Percentiles rank a stretch among this genome's conserved stretches.
These are phyloP conservation scores for Cotesia typhae DNA, from an alignment of 1,140 invertebrate species.

Conservation along the genomic window DNA sequence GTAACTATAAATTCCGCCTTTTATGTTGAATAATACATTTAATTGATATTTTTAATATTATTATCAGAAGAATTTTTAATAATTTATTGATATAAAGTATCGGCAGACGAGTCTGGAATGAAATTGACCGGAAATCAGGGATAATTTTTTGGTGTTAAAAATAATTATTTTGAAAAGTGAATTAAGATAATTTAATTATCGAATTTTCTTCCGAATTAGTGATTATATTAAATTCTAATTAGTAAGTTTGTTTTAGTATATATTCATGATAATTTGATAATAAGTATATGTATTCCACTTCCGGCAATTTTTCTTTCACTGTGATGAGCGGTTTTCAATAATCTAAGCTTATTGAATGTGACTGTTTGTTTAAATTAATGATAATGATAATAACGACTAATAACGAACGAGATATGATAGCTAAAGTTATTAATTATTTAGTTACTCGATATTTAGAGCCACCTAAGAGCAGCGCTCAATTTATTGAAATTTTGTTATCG, in stretches of 20 bases:
- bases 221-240: slow-evolving; percentile 24
- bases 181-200: neutral
- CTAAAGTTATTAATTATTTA: slow-evolving; percentile 8
- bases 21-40: slow-evolving; percentile 30
- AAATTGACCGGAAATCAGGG: slow-evolving; percentile 43
- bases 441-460: slow-evolving; percentile 33
- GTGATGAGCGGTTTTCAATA: slow-evolving; percentile 34
- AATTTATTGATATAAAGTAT: slow-evolving; percentile 30
- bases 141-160: slow-evolving; percentile 35
- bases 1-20: slow-evolving; percentile 29
- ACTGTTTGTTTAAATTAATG: slow-evolving; percentile 1
- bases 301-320: slow-evolving; percentile 40
- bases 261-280: too few relatives aligned
- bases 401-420: neutral
- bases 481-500: slow-evolving; percentile 55
- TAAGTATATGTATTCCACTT: slow-evolving; percentile 31
- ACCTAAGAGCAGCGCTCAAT: slow-evolving; percentile 45
- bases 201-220: slow-evolving; percentile 32
- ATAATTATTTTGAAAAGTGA: slow-evolving; percentile 14
- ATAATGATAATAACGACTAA: slow-evolving; percentile 2
- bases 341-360: neutral
- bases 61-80: neutral
- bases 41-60: neutral
- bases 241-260: neutral
- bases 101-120: slow-evolving; percentile 12